A percentile compares a stretch with the other conserved stretches of the same genome.
These are phyloP conservation scores for Nemoura dubitans DNA, from an alignment of 2,888 invertebrate species.

Conservation along the genomic window DNA sequence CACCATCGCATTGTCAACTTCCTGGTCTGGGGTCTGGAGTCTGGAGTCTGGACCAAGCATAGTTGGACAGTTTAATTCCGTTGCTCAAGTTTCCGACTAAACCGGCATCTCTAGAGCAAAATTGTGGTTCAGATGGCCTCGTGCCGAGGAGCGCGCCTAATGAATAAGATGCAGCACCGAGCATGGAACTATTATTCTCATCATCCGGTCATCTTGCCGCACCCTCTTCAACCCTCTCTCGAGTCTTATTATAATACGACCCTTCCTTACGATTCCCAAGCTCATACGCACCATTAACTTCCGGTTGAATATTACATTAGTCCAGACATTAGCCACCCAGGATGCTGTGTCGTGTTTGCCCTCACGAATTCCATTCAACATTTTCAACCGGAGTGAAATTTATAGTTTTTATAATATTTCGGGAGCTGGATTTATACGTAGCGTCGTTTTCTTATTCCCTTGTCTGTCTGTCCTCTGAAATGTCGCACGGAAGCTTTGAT, in stretches of 20 bases:
- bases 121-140: not conserved
- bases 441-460: not conserved
- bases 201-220: not conserved
- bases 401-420: not conserved
- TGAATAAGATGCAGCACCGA: not conserved
- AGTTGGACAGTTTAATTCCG: slow-evolving; percentile 4
- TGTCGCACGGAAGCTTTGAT: not conserved
- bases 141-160: not conserved
- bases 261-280: not conserved
- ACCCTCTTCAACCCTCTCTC: not conserved
- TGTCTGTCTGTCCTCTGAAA: not conserved
- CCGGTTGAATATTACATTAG: not conserved
- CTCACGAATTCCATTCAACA: not conserved
- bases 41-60: too few relatives aligned
- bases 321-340: not conserved
- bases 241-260: not conserved
- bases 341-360: not conserved
- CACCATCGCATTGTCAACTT: not conserved
- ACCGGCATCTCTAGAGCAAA: not conserved
- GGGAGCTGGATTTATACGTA: too few relatives aligned
- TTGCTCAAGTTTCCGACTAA: not conserved
- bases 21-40: not conserved
- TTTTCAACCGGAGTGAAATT: not conserved
- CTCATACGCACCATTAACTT: not conserved
- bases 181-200: not conserved